Conservation (phyloP, 2,888 invertebrate species). For the Folsomia manolachei region DNA sequence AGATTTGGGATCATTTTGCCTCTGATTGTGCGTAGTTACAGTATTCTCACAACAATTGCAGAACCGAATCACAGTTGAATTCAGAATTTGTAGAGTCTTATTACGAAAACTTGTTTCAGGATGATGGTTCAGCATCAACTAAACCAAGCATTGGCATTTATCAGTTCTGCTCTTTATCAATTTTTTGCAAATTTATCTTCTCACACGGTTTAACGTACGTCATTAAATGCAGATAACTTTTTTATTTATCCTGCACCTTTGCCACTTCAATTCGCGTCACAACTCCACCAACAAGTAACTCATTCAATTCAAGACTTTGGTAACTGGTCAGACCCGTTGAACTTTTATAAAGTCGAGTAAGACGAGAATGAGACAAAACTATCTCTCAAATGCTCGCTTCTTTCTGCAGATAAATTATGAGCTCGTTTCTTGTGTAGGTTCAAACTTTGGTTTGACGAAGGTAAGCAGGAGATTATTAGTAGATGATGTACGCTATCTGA, state of each 20-base stretch:
- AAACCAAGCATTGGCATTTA: too few relatives aligned
- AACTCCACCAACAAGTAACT: neutral
- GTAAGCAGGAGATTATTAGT: neutral
- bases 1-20: constrained; percentile 43
- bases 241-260: neutral
- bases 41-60: constrained; percentile 3
- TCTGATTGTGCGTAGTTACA: neutral
- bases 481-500: too few relatives aligned
- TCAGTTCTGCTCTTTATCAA: too few relatives aligned
- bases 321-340: neutral
- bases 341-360: neutral
- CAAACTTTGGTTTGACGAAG: neutral
- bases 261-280: neutral
- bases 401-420: neutral
- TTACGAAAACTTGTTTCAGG: neutral
- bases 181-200: too few relatives aligned
- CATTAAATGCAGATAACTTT: neutral
- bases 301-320: neutral
- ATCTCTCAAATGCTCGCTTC: neutral
- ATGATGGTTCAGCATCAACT: neutral
- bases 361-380: neutral
- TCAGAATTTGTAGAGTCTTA: neutral
- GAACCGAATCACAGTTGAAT: constrained; percentile 13
- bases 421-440: neutral
- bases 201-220: neutral